Evolutionary conservation across 2,888 invertebrate genomes (phyloP), one percentile per base, ranked within the genome.

Genomic region (Euplexia lucipara): DNA sequence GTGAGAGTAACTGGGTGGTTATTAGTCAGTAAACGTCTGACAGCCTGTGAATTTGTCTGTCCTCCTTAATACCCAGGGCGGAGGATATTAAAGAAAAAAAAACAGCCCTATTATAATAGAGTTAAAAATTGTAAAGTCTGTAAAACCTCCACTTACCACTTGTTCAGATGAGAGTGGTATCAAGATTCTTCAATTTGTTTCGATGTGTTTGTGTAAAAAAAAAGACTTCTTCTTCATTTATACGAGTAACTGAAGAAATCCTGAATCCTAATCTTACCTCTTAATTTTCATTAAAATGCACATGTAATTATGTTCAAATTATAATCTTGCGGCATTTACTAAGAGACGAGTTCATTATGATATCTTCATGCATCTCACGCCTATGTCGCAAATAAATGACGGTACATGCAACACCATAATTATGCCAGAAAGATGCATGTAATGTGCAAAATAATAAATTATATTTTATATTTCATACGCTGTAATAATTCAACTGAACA

Each of bases 321-420:
- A 49, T 44, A 16, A 26, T 39, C 20, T n/a, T 34, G 49, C 16
- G 26, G 34, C 32, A 37, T 70, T 42, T 26, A 48, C 12, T 20
- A 58, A 32, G 10, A 22, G n/a, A n/a, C 2, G 18, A 35, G 18
- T 37, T 49, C 3, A 37, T 49, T 26, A 61, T 49, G 26, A 49
- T 49, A 37, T 44, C 63, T 51, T 51, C 49, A 67, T 30, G 20
- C 26, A 34, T 67, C 14, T 70, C 30, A n/a, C 14, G 16, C 32
- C n/a, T 67, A 37, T 18, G 20, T 3, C 6, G 39, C 32, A 39
- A 58, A 57, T 26, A 26, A 3, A 26, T 26, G 26, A n/a, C n/a
- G n/a, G n/a, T 47, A 39, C 22, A n/a, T 41, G n/a, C 32, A 37
- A 35, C 16, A 18, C 53, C 22, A 44, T 26, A 26, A 26, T 47